Conservation (phyloP, 64 coral and sea anemone species). For the Montipora cactus region DNA sequence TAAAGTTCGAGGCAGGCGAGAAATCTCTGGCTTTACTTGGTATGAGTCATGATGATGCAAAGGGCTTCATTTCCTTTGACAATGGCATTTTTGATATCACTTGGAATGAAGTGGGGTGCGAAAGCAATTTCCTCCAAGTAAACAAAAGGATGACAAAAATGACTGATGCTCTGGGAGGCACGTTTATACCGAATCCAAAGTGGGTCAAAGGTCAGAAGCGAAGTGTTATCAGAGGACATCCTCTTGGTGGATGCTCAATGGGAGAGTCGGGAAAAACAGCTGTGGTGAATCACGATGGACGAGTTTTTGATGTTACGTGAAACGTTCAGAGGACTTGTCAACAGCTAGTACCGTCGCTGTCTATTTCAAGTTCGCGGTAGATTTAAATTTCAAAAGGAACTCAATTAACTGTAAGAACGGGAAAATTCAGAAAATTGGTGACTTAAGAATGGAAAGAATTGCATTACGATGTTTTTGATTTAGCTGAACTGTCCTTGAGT, state of each 20-base stretch:
- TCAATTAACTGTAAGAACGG: too few relatives aligned
- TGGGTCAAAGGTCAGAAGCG: background rate
- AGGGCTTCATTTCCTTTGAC: slow-evolving; percentile 30
- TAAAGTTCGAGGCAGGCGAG: slow-evolving; percentile 25
- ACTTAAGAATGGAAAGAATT: too few relatives aligned
- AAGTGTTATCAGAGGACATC: slow-evolving; percentile 42
- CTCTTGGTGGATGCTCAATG: slow-evolving; percentile 61
- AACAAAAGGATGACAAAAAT: slow-evolving; percentile 39
- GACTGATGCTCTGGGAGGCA: slow-evolving; percentile 9
- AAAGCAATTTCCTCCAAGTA: slow-evolving; percentile 27
- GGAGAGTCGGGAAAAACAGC: slow-evolving; percentile 32
- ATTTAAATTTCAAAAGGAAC: too few relatives aligned
- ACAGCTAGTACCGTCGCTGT: too few relatives aligned
- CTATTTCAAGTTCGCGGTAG: too few relatives aligned
- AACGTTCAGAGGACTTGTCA: background rate
- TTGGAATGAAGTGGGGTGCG: slow-evolving; percentile 42
- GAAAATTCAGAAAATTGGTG: too few relatives aligned
- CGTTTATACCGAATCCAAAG: slow-evolving; percentile 46
- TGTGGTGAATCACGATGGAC: slow-evolving; percentile 64
- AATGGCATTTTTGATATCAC: slow-evolving; percentile 42
- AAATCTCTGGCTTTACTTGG: slow-evolving; percentile 45
- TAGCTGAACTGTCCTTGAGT: too few relatives aligned
- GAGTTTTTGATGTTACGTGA: slow-evolving; percentile 55
- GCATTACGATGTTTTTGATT: too few relatives aligned
- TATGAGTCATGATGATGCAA: slow-evolving; percentile 57